Base-by-base conservation (phyloP, 2,888 invertebrate genomes). In the Ornithoptera alexandrae region DNA sequence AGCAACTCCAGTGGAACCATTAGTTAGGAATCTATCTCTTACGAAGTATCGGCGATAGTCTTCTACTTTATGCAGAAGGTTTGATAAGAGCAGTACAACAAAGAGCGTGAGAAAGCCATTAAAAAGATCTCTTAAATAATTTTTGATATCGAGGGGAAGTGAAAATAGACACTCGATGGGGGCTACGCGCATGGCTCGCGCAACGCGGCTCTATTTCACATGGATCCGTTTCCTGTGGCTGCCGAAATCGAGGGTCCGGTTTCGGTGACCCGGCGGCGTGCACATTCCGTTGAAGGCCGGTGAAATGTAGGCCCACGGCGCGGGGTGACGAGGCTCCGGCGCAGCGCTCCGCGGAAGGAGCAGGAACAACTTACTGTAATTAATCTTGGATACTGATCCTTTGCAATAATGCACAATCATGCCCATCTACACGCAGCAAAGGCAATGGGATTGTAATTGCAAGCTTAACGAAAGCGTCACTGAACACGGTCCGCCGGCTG, bases 371-470 rank as follows among this genome's bases (percentile, higher is more conserved):
- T 62, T 20, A 59, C 36, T 50, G 42, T 60, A 39, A 69, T 61
- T 61, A 65, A 61, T 65, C 65, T 36, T 69, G 18, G 61, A 56
- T 57, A 69, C 61, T 61, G 46, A 65, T 57, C 42, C 61, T 30
- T 46, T 42, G 56, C 42, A 24, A 24, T 46, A 36, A 53, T 69
- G 65, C 46, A 57, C 0, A 36, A 61, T 69, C 65, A 69, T 56
- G 60, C n/a, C 12, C 36, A 7, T 36, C 36, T 39, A 39, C 39
- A 7, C 10, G 39, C 8, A 39, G 39, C 39, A 39, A 39, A 10
- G 39, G 36, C 22, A 8, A 18, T 12, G 17, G 17, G 17, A 15
- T 53, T n/a, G 17, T 53, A 15, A 17, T n/a, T 53, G 17, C 39
- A 18, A 39, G 1, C 36, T 64, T 64, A 64, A 64, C 57, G 53